Conservation (phyloP, 2,888 invertebrate genomes). For the Ametastegia equiseti region DNA sequence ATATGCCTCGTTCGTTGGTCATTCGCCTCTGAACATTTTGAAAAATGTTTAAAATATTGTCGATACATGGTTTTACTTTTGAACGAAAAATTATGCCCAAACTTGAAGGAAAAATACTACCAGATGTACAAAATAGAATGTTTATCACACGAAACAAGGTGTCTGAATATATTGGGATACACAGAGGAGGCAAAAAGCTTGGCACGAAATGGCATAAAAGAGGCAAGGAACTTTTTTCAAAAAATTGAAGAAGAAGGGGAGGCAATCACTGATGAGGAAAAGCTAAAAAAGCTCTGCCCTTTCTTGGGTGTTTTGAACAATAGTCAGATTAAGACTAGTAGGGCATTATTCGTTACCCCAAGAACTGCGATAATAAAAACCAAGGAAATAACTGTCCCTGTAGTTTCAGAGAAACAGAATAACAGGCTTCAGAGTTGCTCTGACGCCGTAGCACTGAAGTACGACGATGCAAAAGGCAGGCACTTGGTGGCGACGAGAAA, state of each 20-base stretch:
- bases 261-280: conserved; percentile 53
- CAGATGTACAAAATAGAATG: conserved; percentile 57
- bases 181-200: conserved; percentile 5
- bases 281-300: conserved; percentile 53
- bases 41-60: conserved; percentile 63
- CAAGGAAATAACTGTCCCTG: conserved; percentile 44
- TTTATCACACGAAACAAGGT: conserved; percentile 59
- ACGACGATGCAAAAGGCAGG: conserved; percentile 69
- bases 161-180: conserved; percentile 55
- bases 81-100: conserved; percentile 15
- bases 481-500: conserved; percentile 73
- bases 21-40: conserved; percentile 59
- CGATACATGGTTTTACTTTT: conserved; percentile 61
- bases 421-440: conserved; percentile 63
- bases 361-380: conserved; percentile 3
- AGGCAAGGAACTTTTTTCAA: conserved; percentile 46
- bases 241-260: conserved; percentile 50
- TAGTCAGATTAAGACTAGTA: neutral
- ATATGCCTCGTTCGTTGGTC: conserved; percentile 61
- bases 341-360: neutral
- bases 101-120: conserved; percentile 1
- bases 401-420: conserved; percentile 63
- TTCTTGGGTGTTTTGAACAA: conserved; percentile 48
- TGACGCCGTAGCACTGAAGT: conserved; percentile 63
- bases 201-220: conserved; percentile 28